Conservation (phyloP, 2,113 vertebrate genomes). For the Bufo bufo region DNA sequence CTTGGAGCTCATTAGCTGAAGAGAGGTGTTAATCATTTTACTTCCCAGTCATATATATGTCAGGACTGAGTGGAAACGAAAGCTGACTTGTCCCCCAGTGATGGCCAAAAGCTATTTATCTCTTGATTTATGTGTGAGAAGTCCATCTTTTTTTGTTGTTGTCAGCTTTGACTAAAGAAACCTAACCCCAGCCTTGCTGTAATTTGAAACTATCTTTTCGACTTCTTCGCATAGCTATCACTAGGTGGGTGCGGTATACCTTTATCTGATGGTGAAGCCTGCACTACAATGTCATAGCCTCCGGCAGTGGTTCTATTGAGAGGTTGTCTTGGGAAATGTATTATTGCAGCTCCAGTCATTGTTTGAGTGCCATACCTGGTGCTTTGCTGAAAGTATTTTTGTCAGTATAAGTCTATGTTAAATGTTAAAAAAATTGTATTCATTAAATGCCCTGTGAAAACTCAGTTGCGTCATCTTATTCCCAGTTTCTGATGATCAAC, state of each 20-base stretch:
- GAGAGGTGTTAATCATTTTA: constrained; percentile 59
- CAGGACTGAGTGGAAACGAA: constrained; percentile 52
- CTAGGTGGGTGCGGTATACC: constrained; percentile 13
- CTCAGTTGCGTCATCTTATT: too few relatives aligned
- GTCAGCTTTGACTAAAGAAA: constrained; percentile 16
- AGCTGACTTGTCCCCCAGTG: constrained; percentile 43
- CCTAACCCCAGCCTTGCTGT: constrained; percentile 1
- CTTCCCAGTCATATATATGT: constrained; percentile 57
- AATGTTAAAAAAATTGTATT: too few relatives aligned
- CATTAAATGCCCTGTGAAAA: too few relatives aligned
- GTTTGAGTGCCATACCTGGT: too few relatives aligned
- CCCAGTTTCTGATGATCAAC: too few relatives aligned
- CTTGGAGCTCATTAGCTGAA: constrained; percentile 59
- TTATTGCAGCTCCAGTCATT: background rate
- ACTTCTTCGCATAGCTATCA: constrained; percentile 33
- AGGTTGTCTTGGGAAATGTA: background rate
- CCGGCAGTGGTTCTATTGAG: background rate
- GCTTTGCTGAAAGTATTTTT: too few relatives aligned
- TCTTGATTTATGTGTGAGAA: constrained; percentile 40
- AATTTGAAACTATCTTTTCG: constrained; percentile 15
- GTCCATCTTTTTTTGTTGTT: background rate
- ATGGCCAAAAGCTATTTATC: constrained; percentile 40
- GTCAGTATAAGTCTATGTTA: too few relatives aligned
- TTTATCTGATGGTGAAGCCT: constrained; percentile 40
- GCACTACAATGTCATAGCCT: constrained; percentile 36